Evolutionary conservation across 2,797 vertebrate genomes (phyloP).

Genomic region (Mormyrus proboscirostris): DNA sequence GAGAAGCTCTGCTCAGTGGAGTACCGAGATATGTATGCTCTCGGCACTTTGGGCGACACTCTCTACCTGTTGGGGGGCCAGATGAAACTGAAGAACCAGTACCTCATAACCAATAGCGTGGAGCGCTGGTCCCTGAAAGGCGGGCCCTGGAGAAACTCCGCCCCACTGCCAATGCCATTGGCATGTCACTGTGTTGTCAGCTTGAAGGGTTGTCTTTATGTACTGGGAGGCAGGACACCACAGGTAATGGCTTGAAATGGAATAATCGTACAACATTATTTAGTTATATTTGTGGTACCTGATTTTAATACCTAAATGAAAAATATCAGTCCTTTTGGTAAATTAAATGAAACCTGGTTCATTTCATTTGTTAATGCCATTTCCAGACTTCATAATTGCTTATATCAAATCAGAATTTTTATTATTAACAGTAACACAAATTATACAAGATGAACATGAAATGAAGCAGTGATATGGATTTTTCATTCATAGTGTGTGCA

Average conservation of each 20-base stretch:
- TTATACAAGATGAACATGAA: neutral
- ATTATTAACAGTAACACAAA: neutral
- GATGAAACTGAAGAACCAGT: slow-evolving; percentile 89
- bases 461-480: neutral
- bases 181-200: slow-evolving; percentile 77
- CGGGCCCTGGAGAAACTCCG: slow-evolving; percentile 76
- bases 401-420: neutral
- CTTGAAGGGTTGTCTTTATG: slow-evolving; percentile 77
- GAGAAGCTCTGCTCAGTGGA: slow-evolving; percentile 76
- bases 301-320: neutral
- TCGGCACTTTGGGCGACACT: slow-evolving; percentile 70
- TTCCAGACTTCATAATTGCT: neutral
- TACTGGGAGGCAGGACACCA: slow-evolving; percentile 88
- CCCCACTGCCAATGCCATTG: slow-evolving; percentile 79
- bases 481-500: neutral
- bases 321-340: neutral
- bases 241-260: slow-evolving; percentile 66
- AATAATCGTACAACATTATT: neutral
- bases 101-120: slow-evolving; percentile 84
- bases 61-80: slow-evolving; percentile 88
- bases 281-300: neutral
- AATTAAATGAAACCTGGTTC: neutral
- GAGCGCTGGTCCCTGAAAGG: slow-evolving; percentile 78
- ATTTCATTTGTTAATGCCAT: neutral
- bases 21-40: slow-evolving; percentile 83